Conservation (phyloP, 2,797 vertebrate species). For the Linurgus olivaceus region DNA sequence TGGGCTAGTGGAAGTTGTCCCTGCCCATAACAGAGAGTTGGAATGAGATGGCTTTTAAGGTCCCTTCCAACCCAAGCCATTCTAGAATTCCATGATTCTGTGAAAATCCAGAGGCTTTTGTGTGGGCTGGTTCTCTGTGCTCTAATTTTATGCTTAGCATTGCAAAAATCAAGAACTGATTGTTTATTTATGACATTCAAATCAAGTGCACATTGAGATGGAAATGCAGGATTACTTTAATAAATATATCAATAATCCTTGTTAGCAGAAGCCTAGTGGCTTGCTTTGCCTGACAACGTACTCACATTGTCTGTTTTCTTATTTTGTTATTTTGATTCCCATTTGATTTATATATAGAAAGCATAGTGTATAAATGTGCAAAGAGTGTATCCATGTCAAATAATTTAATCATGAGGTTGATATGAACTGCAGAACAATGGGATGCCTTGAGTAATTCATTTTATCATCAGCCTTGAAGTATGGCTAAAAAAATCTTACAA, state of each 20-base stretch:
- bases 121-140: neutral
- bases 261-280: neutral
- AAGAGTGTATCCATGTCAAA: neutral
- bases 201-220: neutral
- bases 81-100: neutral
- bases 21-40: neutral
- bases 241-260: neutral
- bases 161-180: conserved; percentile 16
- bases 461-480: neutral
- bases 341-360: neutral
- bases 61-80: neutral
- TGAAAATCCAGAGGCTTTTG: neutral
- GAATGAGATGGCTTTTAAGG: neutral
- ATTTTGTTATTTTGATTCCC: neutral
- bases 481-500: neutral
- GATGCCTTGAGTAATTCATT: neutral
- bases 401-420: neutral
- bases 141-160: neutral
- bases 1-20: neutral
- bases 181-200: conserved; percentile 41
- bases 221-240: neutral
- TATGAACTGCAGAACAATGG: conserved; percentile 6
- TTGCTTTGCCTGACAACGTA: neutral
- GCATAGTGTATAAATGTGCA: neutral
- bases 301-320: neutral